phyloP scores from a whole-genome alignment of 2,888 invertebrate species.

The Melieria picta region DNA sequence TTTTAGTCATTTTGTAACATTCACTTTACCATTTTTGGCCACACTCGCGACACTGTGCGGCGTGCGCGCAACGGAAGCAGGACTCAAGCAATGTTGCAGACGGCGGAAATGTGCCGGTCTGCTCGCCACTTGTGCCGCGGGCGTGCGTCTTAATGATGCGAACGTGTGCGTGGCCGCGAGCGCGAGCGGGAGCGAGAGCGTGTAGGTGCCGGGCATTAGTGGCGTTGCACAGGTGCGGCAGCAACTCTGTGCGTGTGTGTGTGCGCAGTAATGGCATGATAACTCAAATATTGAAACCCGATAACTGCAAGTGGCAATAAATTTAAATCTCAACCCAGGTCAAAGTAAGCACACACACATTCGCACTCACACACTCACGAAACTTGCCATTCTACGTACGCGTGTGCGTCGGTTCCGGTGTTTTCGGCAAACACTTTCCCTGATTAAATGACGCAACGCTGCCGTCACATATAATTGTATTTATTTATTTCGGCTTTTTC shows the following conservation, averaged over 20 bases:
- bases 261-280: background rate
- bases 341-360: background rate
- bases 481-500: background rate
- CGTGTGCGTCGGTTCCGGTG: conserved; percentile 24
- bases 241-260: background rate
- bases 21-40: no score
- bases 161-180: background rate
- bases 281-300: conserved; percentile 36
- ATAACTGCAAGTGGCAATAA: conserved; percentile 58
- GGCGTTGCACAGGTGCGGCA: no score
- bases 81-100: no score
- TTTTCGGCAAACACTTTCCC: conserved; percentile 55
- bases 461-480: conserved; percentile 31
- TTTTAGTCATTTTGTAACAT: no score
- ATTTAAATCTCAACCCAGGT: conserved; percentile 43
- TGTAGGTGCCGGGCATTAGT: no score
- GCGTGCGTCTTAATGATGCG: background rate
- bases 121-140: background rate
- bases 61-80: no score
- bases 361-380: background rate
- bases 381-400: conserved; percentile 8
- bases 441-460: conserved; percentile 54
- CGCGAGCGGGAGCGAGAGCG: no score
- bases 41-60: no score
- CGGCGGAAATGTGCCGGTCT: no score